A percentile compares a stretch with the other conserved stretches of the same genome.
Conservation (phyloP, 2,797 vertebrate genomes). For the Channallabes apus region DNA sequence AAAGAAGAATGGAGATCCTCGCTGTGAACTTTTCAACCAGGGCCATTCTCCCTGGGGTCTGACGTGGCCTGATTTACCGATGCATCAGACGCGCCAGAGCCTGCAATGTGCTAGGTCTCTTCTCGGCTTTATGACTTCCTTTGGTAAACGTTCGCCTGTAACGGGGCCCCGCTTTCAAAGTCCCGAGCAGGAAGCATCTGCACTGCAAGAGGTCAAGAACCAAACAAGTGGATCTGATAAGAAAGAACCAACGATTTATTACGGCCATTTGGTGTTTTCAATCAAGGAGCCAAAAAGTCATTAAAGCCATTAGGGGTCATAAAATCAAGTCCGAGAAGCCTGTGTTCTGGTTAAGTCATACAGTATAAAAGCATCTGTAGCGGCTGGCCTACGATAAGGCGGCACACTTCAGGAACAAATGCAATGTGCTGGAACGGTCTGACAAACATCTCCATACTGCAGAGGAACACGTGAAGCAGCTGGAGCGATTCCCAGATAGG, state of each 20-base stretch:
- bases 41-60: conserved; percentile 40
- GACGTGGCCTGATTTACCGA: conserved; percentile 57
- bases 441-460: conserved; percentile 3
- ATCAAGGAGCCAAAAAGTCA: conserved; percentile 32
- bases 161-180: conserved; percentile 49
- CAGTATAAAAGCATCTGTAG: conserved; percentile 10
- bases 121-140: conserved; percentile 54
- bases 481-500: not conserved
- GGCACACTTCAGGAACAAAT: conserved; percentile 3
- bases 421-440: not conserved
- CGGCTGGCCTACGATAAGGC: conserved; percentile 27
- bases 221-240: conserved; percentile 53
- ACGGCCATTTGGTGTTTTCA: conserved; percentile 39
- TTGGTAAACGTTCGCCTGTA: conserved; percentile 56
- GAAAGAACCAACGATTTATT: conserved; percentile 45
- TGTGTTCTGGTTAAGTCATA: conserved; percentile 29
- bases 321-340: conserved; percentile 26
- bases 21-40: conserved; percentile 54
- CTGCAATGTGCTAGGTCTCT: conserved; percentile 43
- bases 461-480: not conserved
- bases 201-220: conserved; percentile 52
- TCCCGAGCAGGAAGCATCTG: conserved; percentile 50
- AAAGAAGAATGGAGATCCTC: conserved; percentile 47
- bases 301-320: conserved; percentile 46
- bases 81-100: conserved; percentile 35